A percentile compares a stretch with the other conserved stretches of the same genome.
phyloP scores from a whole-genome alignment of 2,113 vertebrate genomes.

The Elephas maximus region DNA sequence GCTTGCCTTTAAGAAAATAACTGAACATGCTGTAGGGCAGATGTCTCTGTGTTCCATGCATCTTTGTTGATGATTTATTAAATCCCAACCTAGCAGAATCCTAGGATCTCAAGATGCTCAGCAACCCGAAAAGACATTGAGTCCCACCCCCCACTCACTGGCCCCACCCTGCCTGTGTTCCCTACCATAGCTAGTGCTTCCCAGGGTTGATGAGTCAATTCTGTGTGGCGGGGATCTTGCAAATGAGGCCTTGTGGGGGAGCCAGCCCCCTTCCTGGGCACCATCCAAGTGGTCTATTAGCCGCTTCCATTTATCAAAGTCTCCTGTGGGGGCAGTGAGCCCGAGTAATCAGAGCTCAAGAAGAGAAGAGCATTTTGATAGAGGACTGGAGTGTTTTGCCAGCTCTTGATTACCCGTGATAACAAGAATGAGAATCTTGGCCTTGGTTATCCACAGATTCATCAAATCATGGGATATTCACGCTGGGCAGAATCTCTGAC shows the following conservation, averaged over 20 bases:
- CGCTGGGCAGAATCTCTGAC: neutral
- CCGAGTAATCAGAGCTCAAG: neutral
- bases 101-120: neutral
- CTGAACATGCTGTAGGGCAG: neutral
- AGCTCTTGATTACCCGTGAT: neutral
- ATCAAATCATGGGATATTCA: neutral
- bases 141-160: neutral
- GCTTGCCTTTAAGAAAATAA: neutral
- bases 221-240: neutral
- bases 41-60: neutral
- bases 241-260: neutral
- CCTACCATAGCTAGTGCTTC: neutral
- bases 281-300: neutral
- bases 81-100: neutral
- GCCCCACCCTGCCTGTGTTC: rapidly evolving
- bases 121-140: neutral
- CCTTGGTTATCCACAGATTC: neutral
- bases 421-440: neutral
- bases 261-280: neutral
- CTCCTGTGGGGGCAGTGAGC: rapidly evolving
- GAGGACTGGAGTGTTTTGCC: neutral
- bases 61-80: neutral
- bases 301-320: neutral
- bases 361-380: neutral
- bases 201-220: neutral